Conservation (phyloP, 1,140 invertebrate species). For the Oncopodura yosiiana region DNA sequence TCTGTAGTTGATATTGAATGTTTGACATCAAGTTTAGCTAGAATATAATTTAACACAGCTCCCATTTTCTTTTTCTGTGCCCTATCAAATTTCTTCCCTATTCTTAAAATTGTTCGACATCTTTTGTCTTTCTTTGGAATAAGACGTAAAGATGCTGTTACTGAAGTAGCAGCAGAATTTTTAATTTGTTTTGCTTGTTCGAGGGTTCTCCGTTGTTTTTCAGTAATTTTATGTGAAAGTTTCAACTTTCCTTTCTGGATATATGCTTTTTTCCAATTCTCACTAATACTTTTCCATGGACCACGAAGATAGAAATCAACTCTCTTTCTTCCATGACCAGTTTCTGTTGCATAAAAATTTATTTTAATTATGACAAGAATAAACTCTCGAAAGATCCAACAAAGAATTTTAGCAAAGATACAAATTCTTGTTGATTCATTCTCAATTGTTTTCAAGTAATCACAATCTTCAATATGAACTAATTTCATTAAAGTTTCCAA, state of each 20-base stretch:
- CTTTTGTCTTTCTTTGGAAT: constrained; percentile 10
- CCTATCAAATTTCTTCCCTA: not conserved
- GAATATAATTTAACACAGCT: constrained; percentile 8
- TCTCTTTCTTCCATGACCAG: not conserved
- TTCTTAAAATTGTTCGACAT: not conserved
- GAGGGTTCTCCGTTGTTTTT: no score
- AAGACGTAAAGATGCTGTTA: constrained; percentile 4
- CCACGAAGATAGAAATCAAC: constrained; percentile 14
- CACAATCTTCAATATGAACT: constrained; percentile 1
- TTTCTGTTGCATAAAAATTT: constrained; percentile 22
- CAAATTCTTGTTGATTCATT: not conserved
- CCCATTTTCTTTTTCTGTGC: no score
- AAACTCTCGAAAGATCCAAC: constrained; percentile 15
- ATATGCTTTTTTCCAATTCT: constrained; percentile 4
- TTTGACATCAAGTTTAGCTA: not conserved
- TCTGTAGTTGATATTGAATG: not conserved
- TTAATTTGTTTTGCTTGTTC: no score
- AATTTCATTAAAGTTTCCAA: constrained; percentile 7
- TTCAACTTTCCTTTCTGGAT: not conserved
- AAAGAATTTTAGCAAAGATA: constrained; percentile 9
- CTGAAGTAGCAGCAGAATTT: not conserved
- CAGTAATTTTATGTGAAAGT: no score
- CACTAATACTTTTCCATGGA: constrained; percentile 17
- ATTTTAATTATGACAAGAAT: constrained; percentile 6
- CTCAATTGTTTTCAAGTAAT: not conserved